Conservation (phyloP, 2,888 invertebrate genomes). For the Seladonia tumulorum region DNA sequence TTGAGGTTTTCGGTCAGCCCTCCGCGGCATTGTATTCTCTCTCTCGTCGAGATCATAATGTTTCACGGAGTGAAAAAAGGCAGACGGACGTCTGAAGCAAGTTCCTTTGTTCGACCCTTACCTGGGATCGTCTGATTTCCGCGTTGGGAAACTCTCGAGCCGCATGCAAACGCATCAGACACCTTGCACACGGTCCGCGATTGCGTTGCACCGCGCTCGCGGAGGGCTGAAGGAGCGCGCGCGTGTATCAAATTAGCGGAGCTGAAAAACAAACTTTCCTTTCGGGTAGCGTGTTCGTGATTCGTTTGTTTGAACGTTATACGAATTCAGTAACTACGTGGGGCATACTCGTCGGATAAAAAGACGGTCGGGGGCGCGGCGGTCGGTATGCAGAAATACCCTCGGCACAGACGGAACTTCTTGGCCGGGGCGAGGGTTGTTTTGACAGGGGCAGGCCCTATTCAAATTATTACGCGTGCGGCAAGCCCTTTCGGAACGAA, state of each 20-base stretch:
- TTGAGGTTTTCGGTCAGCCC: not conserved
- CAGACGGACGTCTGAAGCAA: conserved; percentile 1
- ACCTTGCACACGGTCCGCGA: conserved; percentile 20
- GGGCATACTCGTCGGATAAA: conserved; percentile 56
- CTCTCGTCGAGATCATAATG: not conserved
- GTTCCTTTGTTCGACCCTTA: not conserved
- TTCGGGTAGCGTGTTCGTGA: conserved; percentile 41
- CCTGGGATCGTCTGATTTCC: conserved; percentile 20
- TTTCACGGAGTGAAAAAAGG: not conserved
- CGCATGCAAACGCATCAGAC: conserved; percentile 26
- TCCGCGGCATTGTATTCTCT: not conserved
- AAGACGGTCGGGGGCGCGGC: conserved; percentile 38
- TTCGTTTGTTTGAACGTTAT: conserved; percentile 55
- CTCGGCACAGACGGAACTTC: conserved; percentile 65
- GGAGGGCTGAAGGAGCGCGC: conserved; percentile 28
- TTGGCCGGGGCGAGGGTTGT: conserved; percentile 68
- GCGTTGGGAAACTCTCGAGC: conserved; percentile 15
- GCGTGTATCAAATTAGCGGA: conserved; percentile 43
- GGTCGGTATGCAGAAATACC: conserved; percentile 47
- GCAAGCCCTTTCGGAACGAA: conserved; percentile 59
- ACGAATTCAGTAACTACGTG: conserved; percentile 47
- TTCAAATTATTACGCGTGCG: conserved; percentile 72
- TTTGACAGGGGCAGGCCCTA: conserved; percentile 67
- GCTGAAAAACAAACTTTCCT: conserved; percentile 39
- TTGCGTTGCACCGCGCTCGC: not conserved